phyloP scores from a whole-genome alignment of 2,888 invertebrate genomes.

The Leucophenga montana region DNA sequence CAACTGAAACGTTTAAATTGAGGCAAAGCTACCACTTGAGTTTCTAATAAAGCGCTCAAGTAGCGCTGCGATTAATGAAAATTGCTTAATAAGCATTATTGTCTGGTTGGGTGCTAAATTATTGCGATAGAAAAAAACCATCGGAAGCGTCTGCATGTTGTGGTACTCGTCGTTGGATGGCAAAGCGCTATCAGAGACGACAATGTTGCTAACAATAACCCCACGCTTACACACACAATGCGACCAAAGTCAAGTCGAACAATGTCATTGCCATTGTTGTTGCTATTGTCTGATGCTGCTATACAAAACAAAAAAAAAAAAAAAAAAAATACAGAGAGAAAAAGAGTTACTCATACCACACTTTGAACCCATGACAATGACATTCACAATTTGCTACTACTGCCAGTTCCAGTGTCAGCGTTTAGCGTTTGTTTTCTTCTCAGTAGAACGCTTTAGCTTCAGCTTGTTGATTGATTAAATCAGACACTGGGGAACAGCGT shows the following conservation, averaged over 20 bases:
- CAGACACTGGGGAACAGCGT: slow-evolving; percentile 1
- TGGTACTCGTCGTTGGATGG: slow-evolving; percentile 2
- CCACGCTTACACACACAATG: slow-evolving; percentile 35
- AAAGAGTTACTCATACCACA: slow-evolving; percentile 12
- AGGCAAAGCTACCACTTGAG: slow-evolving; percentile 43
- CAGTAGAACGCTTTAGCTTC: slow-evolving; percentile 3
- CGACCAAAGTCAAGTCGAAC: slow-evolving; percentile 23
- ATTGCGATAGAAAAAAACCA: slow-evolving; percentile 34
- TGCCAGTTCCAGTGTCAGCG: background rate
- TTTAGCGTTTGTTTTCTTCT: background rate
- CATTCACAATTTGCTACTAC: background rate
- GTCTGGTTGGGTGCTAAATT: slow-evolving; percentile 53
- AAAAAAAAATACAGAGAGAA: background rate
- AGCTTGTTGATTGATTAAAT: slow-evolving; percentile 52
- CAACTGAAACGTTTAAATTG: background rate
- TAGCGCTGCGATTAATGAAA: slow-evolving; percentile 63
- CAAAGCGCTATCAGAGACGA: slow-evolving; percentile 3
- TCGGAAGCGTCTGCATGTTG: background rate
- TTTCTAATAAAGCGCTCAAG: slow-evolving; percentile 54
- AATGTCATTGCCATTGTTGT: slow-evolving; percentile 7
- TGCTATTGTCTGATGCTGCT: background rate
- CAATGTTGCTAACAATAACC: background rate
- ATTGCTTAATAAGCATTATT: slow-evolving; percentile 67
- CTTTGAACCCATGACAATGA: slow-evolving; percentile 9
- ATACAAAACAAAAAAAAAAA: background rate